Evolutionary conservation across 1,140 invertebrate species (phyloP).

Genomic region (Bombus sibiricus): DNA sequence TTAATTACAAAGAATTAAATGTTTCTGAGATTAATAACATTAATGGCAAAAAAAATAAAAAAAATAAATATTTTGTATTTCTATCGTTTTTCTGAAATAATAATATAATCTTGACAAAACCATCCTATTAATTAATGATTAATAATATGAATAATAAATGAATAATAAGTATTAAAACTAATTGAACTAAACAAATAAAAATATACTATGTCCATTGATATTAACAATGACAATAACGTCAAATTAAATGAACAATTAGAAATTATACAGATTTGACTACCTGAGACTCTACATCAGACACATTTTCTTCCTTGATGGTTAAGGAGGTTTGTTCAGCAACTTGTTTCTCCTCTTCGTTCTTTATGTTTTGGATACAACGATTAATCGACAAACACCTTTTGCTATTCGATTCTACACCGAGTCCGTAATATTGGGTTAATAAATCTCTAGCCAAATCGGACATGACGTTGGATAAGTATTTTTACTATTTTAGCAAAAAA

Average conservation of each 20-base stretch:
- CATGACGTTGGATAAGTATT: slow-evolving; percentile 18
- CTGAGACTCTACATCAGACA: not conserved
- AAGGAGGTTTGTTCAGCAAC: slow-evolving; percentile 31
- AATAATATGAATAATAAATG: too few relatives aligned
- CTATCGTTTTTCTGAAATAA: too few relatives aligned
- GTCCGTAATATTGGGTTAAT: slow-evolving; percentile 53
- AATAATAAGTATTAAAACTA: too few relatives aligned
- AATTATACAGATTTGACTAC: not conserved
- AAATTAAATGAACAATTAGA: not conserved
- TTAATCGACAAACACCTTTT: slow-evolving; percentile 46
- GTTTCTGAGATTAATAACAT: too few relatives aligned
- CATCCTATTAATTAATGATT: too few relatives aligned
- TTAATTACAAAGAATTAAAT: too few relatives aligned
- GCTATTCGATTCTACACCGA: not conserved
- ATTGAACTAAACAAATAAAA: too few relatives aligned
- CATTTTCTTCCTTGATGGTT: slow-evolving; percentile 13
- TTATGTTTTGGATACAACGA: slow-evolving; percentile 9
- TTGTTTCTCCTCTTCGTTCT: slow-evolving; percentile 20
- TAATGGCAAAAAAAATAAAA: too few relatives aligned
- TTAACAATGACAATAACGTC: not conserved
- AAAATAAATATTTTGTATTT: too few relatives aligned
- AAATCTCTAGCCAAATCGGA: slow-evolving; percentile 39
- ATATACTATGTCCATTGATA: too few relatives aligned
- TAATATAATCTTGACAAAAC: too few relatives aligned
- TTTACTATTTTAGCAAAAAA: not conserved